Evolutionary conservation across 2,888 invertebrate species (phyloP), one percentile per base, ranked within the genome.

Genomic region (Balanococcus diminutus): DNA sequence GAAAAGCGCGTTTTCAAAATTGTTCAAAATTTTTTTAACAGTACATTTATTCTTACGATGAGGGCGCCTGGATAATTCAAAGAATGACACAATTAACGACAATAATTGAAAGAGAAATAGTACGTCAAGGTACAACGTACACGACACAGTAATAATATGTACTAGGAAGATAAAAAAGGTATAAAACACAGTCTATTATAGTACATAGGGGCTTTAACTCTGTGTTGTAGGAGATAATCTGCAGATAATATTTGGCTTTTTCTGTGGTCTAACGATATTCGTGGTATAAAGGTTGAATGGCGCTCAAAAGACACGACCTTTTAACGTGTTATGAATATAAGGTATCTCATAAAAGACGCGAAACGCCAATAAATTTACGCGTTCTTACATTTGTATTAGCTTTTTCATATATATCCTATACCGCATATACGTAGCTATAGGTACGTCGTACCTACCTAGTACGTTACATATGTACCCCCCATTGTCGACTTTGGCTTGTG

Each of bases 261-360:
- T 67, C 31, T 67, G n/a, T n/a, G 9, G 28, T 31, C 67, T 28
- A 25, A 28, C 67, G 67, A 67, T 67, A 61, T 61, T 0, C 67
- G 67, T 19, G 3, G 51, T 51, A 67, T 19, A 19, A n/a, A n/a
- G 51, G 51, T 51, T 4, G 51, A 51, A 51, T 19, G 1, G 14
- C 28, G 16, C 67, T 31, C 31, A 11, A 31, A 25, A 67, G 67
- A 67, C 67, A 67, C 31, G 28, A 31, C 14, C 31, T 67, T 67
- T 67, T 67, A 67, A 67, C 67, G 28, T 31, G 67, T 31, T 31
- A 67, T 67, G 67, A 67, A 67, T 67, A 67, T 28, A 67, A 67
- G 67, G 25, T 67, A 67, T 31, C 25, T 67, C 31, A 67, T 67
- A 67, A 67, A 67, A 67, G 67, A 67, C 28, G 28, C 67, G 25